These are phyloP conservation scores for Hippolais icterina DNA, from an alignment of 2,113 vertebrate species.

Conservation along the genomic window DNA sequence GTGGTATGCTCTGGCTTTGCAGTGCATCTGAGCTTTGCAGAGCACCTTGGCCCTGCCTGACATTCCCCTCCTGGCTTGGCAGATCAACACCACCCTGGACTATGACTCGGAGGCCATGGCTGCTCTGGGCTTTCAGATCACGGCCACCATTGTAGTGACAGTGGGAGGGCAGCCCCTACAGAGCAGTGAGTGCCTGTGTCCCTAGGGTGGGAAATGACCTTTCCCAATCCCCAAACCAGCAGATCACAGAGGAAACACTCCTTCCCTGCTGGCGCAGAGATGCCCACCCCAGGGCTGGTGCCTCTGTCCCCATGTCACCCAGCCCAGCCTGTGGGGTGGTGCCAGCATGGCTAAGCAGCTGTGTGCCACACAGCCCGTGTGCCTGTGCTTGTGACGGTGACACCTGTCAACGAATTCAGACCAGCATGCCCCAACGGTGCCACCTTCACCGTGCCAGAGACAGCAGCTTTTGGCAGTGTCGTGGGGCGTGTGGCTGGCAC, in stretches of 20 bases:
- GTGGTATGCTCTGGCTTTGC: too few relatives aligned
- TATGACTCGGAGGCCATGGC: slow-evolving; percentile 34
- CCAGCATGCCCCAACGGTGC: slow-evolving; percentile 43
- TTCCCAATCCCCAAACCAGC: not conserved
- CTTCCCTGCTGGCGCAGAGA: not conserved
- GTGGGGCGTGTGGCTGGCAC: slow-evolving; percentile 69
- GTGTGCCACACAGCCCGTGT: slow-evolving; percentile 58
- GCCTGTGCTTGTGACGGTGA: slow-evolving; percentile 74
- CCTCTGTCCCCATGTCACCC: rapidly evolving
- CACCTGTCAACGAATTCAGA: slow-evolving; percentile 68
- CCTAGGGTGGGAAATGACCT: not conserved
- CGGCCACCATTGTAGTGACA: slow-evolving; percentile 65
- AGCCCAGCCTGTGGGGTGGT: rapidly evolving
- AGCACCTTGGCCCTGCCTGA: not conserved
- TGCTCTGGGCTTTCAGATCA: slow-evolving; percentile 50
- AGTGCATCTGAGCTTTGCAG: not conserved
- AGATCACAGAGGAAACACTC: not conserved
- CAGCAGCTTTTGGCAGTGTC: not conserved
- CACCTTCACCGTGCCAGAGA: slow-evolving; percentile 64
- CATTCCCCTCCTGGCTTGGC: not conserved
- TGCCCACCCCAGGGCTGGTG: not conserved
- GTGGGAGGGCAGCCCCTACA: slow-evolving; percentile 33
- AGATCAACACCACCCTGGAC: slow-evolving; percentile 65
- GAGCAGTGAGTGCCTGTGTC: slow-evolving; percentile 65
- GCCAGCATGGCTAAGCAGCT: rapidly evolving